A percentile compares a stretch with the other conserved stretches of the same genome.
Evolutionary conservation across 2,888 invertebrate species (phyloP).

Genomic region (Ceratothoa steindachneri): DNA sequence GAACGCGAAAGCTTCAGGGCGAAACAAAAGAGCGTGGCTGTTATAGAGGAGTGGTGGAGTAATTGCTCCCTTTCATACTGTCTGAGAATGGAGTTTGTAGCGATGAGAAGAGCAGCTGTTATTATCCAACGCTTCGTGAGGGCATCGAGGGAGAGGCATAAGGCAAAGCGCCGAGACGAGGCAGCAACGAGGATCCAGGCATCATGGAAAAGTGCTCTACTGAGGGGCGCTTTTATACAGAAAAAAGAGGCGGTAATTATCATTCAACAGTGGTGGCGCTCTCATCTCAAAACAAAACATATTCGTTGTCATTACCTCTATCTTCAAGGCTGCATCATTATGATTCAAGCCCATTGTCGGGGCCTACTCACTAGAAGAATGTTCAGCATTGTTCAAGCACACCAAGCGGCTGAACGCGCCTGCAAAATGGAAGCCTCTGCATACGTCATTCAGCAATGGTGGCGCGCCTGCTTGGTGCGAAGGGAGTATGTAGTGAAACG

Average conservation of each 20-base stretch:
- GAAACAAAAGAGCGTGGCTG: not conserved
- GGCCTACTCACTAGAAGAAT: not conserved
- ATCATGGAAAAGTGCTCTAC: not conserved
- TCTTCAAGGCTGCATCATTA: not conserved
- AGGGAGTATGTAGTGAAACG: constrained; percentile 12
- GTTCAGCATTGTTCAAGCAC: not conserved
- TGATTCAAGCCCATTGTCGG: constrained; percentile 14
- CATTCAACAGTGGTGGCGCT: constrained; percentile 20
- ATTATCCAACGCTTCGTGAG: constrained; percentile 23
- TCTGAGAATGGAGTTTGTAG: not conserved
- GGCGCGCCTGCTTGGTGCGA: not conserved
- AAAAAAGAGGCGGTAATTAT: not conserved
- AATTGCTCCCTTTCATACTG: not conserved
- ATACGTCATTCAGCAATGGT: constrained; percentile 23
- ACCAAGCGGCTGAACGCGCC: not conserved
- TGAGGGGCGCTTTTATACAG: not conserved
- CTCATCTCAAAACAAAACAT: not conserved
- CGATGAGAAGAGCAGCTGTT: constrained; percentile 19
- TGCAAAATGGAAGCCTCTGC: not conserved
- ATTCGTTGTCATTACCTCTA: not conserved
- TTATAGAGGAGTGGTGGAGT: constrained; percentile 17
- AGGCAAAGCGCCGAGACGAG: not conserved
- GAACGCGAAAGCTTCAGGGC: not conserved
- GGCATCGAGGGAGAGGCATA: not conserved
- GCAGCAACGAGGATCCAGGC: constrained; percentile 17